phyloP scores from a whole-genome alignment of 1,140 invertebrate genomes.

The Drosophila ogumai region DNA sequence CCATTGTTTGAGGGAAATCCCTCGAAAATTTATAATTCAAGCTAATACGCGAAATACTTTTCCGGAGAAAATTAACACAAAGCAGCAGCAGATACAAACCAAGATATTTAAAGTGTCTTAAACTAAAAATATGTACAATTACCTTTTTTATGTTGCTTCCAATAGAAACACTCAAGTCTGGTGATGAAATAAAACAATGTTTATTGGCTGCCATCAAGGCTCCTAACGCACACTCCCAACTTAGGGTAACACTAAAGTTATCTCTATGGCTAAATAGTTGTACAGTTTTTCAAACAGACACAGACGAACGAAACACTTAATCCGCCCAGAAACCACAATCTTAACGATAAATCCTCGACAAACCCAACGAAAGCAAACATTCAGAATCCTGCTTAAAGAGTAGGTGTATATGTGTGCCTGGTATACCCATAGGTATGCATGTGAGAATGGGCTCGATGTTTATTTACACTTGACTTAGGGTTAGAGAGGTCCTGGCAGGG shows the following conservation, averaged over 20 bases:
- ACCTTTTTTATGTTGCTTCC: background rate
- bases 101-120: background rate
- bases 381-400: slow-evolving; percentile 39
- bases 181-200: slow-evolving; percentile 52
- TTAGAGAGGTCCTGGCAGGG: slow-evolving; percentile 28
- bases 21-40: background rate
- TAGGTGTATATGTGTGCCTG: slow-evolving; percentile 37
- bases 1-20: background rate
- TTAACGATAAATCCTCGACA: slow-evolving; percentile 46
- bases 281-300: slow-evolving; percentile 65
- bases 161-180: background rate
- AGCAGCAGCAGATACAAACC: background rate
- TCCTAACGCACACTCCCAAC: slow-evolving; percentile 43
- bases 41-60: background rate
- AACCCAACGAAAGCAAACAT: slow-evolving; percentile 38
- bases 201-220: slow-evolving; percentile 64
- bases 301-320: slow-evolving; percentile 50
- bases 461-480: slow-evolving; percentile 76
- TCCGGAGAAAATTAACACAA: background rate
- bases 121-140: background rate
- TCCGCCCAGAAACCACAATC: slow-evolving; percentile 63
- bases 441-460: slow-evolving; percentile 40
- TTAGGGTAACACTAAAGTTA: slow-evolving; percentile 51
- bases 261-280: slow-evolving; percentile 59
- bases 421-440: slow-evolving; percentile 6